Evolutionary conservation across 2,888 invertebrate genomes (phyloP).

Genomic region (Eudemis profundana): DNA sequence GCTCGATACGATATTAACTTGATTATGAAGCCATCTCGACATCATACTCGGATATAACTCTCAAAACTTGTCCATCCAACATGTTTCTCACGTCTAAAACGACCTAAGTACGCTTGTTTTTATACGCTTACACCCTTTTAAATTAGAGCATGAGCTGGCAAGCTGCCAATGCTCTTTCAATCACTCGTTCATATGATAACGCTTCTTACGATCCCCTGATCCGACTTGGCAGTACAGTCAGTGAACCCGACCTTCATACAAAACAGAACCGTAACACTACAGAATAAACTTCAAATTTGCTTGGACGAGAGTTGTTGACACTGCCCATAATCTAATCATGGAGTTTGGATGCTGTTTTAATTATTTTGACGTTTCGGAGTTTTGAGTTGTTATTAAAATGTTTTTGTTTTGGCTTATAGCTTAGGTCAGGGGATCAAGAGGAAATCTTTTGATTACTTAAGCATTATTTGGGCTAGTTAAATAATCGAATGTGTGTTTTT

Average conservation of each 20-base stretch:
- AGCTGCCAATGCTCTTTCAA: constrained; percentile 34
- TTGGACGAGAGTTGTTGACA: constrained; percentile 14
- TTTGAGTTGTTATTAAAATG: constrained; percentile 29
- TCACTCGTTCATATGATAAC: constrained; percentile 39
- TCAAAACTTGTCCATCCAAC: constrained; percentile 17
- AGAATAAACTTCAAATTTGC: not conserved
- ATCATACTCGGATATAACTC: constrained; percentile 24
- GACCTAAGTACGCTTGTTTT: not conserved
- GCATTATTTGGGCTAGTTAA: not conserved
- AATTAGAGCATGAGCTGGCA: constrained; percentile 11
- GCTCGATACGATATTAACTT: constrained; percentile 14
- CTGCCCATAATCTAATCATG: constrained; percentile 28
- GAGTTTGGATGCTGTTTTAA: constrained; percentile 33
- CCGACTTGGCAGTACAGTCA: constrained; percentile 27
- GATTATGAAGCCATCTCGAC: constrained; percentile 23
- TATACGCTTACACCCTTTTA: constrained; percentile 10
- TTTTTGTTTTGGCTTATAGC: constrained; percentile 23
- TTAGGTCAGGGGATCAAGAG: constrained; percentile 1
- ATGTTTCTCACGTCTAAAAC: not conserved
- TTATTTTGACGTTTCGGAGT: constrained; percentile 34
- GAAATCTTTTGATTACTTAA: not conserved
- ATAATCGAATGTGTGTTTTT: too few relatives aligned
- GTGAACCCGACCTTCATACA: not conserved
- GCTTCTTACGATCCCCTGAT: constrained; percentile 34
- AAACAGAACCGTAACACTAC: not conserved